Conservation (phyloP, 2,113 vertebrate species). For the Micromys minutus region DNA sequence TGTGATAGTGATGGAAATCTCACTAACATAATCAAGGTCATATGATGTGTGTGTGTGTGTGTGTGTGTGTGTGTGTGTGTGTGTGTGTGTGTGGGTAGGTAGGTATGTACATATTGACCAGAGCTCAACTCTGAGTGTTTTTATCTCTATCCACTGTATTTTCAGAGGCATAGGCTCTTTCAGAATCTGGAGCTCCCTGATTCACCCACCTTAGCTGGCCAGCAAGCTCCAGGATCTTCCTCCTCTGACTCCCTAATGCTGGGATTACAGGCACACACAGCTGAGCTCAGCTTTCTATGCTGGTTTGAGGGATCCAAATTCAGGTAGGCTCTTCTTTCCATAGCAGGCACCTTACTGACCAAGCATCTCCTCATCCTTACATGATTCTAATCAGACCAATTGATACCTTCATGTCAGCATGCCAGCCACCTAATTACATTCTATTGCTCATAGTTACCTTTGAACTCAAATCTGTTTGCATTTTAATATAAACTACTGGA, state of each 20-base stretch:
- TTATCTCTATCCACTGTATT: background rate
- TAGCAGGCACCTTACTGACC: background rate
- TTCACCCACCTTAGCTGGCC: background rate
- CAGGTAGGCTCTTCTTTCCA: background rate
- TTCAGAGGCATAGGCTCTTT: background rate
- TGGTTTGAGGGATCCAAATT: background rate
- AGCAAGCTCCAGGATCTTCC: background rate
- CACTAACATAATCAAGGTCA: background rate
- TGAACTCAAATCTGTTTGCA: background rate
- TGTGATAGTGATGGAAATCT: background rate
- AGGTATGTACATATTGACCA: background rate
- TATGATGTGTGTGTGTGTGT: background rate
- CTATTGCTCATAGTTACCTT: background rate
- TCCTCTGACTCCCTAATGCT: background rate
- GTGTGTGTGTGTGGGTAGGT: fast-evolving
- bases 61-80: background rate
- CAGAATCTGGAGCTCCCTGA: background rate
- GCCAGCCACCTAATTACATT: background rate
- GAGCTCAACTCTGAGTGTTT: background rate
- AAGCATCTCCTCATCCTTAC: background rate
- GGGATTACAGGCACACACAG: background rate
- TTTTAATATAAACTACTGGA: background rate
- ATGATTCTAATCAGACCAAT: background rate
- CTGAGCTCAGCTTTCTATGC: background rate
- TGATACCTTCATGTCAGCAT: background rate